Evolutionary conservation across 37 sponge, comb jelly and placozoan species (phyloP), one percentile per base, ranked within the genome.

Genomic region (Tethya wilhelma): DNA sequence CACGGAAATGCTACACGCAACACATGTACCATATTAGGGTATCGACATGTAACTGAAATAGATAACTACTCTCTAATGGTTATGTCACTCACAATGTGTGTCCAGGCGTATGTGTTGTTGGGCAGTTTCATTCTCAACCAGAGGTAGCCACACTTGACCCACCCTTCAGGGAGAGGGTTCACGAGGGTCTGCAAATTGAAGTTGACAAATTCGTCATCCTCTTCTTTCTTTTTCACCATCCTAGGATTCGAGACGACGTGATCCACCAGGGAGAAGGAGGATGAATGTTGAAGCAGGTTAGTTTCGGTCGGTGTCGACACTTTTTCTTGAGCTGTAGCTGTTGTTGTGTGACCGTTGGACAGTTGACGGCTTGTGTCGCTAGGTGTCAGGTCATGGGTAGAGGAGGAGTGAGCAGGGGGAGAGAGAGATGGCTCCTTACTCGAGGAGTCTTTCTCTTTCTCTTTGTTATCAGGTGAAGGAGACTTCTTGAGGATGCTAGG

Each of bases 101-200:
- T 81, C 82, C 82, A 77, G 2, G 74, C 86, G 59, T 89, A 89
- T 39, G 56, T 73, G 69, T 77, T 79, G 63, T 81, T 82, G 1
- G 82, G 69, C 32, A 84, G 56, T 33, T 86, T 76, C 85, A 85
- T 81, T 12, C 91, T 49, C 56, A 91, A 41, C 91, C 86, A 85
- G 23, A 86, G 66, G 65, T 91, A 91, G 59, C 91, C 91, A 38
- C 74, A 67, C 79, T 71, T 82, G 9, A 57, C 28, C 91, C 91
- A 91, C 59, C 69, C 46, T 44, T 67, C 44, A 14, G 82, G 78
- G 7, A 72, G 31, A 2, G 87, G 91, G n/a, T 41, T 22, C 39
- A 91, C 59, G 30, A 86, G 59, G 31, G 69, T 59, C 71, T 90
- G 59, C 5, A 86, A 53, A 20, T 79, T 32, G 26, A 59, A 75